A percentile compares a stretch with the other conserved stretches of the same genome.
Evolutionary conservation across 2,797 vertebrate genomes (phyloP).

Genomic region (Channa striata): DNA sequence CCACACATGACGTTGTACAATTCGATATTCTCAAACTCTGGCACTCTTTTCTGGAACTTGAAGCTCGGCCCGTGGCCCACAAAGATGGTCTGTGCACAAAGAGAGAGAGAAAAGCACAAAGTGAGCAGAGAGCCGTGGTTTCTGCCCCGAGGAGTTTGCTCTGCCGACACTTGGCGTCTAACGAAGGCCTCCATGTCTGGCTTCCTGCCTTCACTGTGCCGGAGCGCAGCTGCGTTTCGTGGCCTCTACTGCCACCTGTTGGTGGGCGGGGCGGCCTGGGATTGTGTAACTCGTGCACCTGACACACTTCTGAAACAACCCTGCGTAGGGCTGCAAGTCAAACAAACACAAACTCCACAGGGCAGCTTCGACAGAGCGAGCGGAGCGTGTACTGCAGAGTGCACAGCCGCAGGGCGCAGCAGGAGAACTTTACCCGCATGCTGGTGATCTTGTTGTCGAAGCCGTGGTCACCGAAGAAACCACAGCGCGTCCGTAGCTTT

Average conservation of each 20-base stretch:
- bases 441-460: constrained; percentile 98
- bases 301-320: neutral
- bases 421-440: constrained; percentile 89
- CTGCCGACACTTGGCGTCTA: neutral
- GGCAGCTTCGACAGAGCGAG: too few relatives aligned
- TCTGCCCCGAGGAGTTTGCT: neutral
- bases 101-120: neutral
- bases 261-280: neutral
- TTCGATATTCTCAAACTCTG: constrained; percentile 97
- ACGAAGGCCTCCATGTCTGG: neutral
- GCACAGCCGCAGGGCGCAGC: neutral
- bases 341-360: neutral
- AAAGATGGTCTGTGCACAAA: constrained; percentile 90
- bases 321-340: neutral
- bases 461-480: constrained; percentile 95
- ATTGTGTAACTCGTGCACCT: too few relatives aligned
- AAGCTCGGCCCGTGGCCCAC: constrained; percentile 95
- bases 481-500: constrained; percentile 84
- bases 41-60: constrained; percentile 92
- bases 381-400: neutral
- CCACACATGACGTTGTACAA: constrained; percentile 99
- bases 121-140: neutral
- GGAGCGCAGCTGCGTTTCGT: too few relatives aligned
- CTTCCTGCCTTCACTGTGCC: too few relatives aligned
- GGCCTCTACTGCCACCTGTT: neutral